Base-by-base conservation (phyloP, 1,140 invertebrate genomes). In the Trichonephila inaurata region DNA sequence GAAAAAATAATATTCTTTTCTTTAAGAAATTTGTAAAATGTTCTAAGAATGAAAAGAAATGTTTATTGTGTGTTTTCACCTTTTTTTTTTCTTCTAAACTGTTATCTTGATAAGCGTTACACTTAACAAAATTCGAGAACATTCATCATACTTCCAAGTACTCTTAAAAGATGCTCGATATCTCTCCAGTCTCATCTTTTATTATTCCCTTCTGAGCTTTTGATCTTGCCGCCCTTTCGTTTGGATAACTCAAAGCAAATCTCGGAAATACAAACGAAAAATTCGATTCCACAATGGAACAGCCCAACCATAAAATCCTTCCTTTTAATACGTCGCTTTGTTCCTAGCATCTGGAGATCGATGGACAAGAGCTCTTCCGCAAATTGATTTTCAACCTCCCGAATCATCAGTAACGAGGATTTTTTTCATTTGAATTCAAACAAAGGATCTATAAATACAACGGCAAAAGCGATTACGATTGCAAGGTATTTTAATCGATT, bases 391-490 rank as follows among this genome's bases (percentile, higher is more conserved):
- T 40, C 72, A 33, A 77, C 72, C 28, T 77, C 24, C 72, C 72
- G 72, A 77, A 28, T 77, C 72, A 77, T 77, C 72, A 77, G 72
- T 18, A 77, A 77, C 72, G n/a, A 69, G n/a, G 28, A 77, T 33
- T 40, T 77, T 77, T 77, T 33, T 77, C 69, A 77, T 77, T 77
- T 77, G 72, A 77, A 77, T 77, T 28, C 72, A 3, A 77, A 77
- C 72, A 77, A 77, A 77, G 72, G 72, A 77, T 77, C 72, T 77
- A 77, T 77, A 77, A 77, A 77, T 77, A 77, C 72, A 40, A 77
- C 72, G 4, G 72, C n/a, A 77, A 77, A 77, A 77, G 24, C 72
- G 72, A 77, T 77, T 77, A 77, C 72, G 72, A 77, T 40, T 7
- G 72, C 72, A 77, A 77, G 72, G 72, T 77, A 77, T 33, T 77